phyloP scores from a whole-genome alignment of 2,888 invertebrate species.

The Cerceris ruficornis region DNA sequence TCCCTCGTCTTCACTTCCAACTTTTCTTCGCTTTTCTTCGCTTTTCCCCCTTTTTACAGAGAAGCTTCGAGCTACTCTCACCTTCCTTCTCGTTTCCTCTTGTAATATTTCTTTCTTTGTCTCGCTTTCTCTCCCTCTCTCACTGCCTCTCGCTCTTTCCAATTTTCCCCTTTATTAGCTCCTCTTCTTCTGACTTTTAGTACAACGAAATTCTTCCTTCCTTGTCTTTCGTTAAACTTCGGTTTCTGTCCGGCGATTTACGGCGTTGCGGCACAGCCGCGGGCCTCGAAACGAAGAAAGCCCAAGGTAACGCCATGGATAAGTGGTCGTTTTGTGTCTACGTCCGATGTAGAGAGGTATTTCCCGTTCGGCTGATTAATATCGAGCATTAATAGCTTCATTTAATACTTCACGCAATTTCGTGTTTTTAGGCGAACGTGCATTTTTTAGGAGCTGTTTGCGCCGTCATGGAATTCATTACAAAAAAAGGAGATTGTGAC shows the following conservation, averaged over 20 bases:
- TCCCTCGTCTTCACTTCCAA: not conserved
- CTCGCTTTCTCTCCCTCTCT: slow-evolving; percentile 5
- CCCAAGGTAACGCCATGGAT: slow-evolving; percentile 28
- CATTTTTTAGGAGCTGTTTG: no score
- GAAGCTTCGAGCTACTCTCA: slow-evolving; percentile 1
- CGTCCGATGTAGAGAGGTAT: slow-evolving; percentile 41
- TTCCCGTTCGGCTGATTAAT: slow-evolving; percentile 59
- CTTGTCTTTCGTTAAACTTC: slow-evolving; percentile 8
- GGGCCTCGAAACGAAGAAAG: slow-evolving; percentile 48
- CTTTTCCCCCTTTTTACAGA: slow-evolving; percentile 1
- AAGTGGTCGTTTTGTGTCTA: slow-evolving; percentile 56
- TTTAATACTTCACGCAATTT: not conserved
- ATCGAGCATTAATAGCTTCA: slow-evolving; percentile 17
- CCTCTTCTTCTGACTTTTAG: slow-evolving; percentile 22
- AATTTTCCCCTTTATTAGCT: slow-evolving; percentile 10
- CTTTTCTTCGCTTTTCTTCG: slow-evolving; percentile 24
- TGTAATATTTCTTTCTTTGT: slow-evolving; percentile 7
- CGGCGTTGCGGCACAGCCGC: slow-evolving; percentile 55
- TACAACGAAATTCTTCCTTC: not conserved
- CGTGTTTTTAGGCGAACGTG: no score
- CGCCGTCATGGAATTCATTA: no score
- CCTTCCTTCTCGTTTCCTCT: slow-evolving; percentile 5
- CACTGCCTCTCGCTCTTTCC: slow-evolving; percentile 1
- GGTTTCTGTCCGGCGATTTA: slow-evolving; percentile 53
- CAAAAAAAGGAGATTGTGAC: no score